phyloP scores from a whole-genome alignment of 2,113 vertebrate genomes.

The Leptocoma aspasia region DNA sequence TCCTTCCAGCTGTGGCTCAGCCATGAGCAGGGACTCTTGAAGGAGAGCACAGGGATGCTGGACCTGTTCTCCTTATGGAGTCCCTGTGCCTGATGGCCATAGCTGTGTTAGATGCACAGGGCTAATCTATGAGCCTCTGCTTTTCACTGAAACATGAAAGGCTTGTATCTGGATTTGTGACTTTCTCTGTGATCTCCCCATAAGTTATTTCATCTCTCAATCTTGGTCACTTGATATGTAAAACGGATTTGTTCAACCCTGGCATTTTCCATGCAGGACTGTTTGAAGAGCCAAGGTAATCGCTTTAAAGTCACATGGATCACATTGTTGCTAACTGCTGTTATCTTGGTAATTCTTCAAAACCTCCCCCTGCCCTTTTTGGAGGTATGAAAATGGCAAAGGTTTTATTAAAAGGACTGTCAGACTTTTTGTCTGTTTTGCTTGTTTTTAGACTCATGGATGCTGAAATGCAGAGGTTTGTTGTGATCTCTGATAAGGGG shows the following conservation, averaged over 20 bases:
- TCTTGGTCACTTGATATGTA: neutral
- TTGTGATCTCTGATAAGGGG: neutral
- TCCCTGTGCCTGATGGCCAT: accelerated
- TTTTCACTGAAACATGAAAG: neutral
- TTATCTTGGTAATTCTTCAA: neutral
- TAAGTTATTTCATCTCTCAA: neutral
- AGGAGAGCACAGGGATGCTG: neutral
- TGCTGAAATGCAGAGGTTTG: conserved; percentile 9
- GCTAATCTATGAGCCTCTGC: neutral
- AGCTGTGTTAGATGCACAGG: neutral
- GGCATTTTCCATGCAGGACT: neutral
- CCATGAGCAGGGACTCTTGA: neutral
- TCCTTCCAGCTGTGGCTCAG: neutral
- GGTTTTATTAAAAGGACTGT: neutral
- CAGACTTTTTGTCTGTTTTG: neutral
- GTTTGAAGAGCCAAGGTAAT: neutral
- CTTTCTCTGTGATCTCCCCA: neutral
- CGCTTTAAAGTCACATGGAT: neutral
- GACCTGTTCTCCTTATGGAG: neutral
- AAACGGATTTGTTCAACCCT: neutral
- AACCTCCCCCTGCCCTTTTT: neutral
- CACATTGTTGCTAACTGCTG: neutral
- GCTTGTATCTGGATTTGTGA: neutral
- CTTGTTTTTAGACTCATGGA: conserved; percentile 6
- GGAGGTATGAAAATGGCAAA: neutral